phyloP scores from a whole-genome alignment of 2,113 vertebrate genomes.

The Oreotragus oreotragus region DNA sequence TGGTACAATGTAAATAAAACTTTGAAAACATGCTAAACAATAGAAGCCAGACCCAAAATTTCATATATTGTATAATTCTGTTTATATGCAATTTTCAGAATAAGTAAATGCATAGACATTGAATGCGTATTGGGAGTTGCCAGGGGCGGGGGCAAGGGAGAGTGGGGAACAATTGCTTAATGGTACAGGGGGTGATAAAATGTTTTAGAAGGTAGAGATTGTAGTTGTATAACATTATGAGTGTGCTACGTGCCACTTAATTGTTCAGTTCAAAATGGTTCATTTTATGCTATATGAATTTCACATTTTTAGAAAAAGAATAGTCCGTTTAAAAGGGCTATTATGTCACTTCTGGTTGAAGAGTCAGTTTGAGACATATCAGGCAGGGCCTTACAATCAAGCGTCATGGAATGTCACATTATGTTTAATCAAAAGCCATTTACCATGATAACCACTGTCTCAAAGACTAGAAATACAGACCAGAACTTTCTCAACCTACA shows the following conservation, averaged over 20 bases:
- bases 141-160: neutral
- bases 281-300: neutral
- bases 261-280: neutral
- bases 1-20: neutral
- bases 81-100: neutral
- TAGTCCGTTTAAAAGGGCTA: neutral
- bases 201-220: neutral
- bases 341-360: neutral
- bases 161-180: neutral
- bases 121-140: neutral
- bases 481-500: neutral
- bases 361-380: neutral
- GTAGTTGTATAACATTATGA: neutral
- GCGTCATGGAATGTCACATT: neutral
- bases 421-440: neutral
- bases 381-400: neutral
- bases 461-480: neutral
- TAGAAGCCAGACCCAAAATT: neutral
- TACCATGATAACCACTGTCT: neutral
- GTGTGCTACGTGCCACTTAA: neutral
- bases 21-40: neutral
- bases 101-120: neutral
- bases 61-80: neutral
- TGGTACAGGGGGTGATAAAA: neutral
- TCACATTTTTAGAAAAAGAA: neutral